Percentiles rank a stretch among this genome's conserved stretches.
These are phyloP conservation scores for Temnothorax ravouxi DNA, from an alignment of 2,888 invertebrate genomes.

Conservation along the genomic window DNA sequence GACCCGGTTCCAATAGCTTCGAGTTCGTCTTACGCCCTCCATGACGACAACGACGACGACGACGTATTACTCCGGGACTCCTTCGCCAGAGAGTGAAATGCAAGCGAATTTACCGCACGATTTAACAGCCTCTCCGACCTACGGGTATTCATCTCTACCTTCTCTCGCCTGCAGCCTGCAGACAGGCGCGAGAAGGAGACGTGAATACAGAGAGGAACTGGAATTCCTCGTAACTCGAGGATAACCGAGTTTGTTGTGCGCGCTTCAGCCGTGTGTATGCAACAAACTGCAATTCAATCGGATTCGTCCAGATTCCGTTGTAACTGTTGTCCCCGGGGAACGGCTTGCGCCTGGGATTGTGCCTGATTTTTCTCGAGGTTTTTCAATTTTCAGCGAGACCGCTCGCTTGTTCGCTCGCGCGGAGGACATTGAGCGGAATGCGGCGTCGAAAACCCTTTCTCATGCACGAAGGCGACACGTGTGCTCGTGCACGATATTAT, in stretches of 20 bases:
- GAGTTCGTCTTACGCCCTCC: slow-evolving; percentile 73
- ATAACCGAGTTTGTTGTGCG: slow-evolving; percentile 74
- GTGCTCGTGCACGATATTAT: slow-evolving; percentile 30
- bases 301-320: slow-evolving; percentile 58
- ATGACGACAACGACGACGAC: slow-evolving; percentile 55
- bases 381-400: slow-evolving; percentile 52
- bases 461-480: slow-evolving; percentile 7
- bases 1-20: slow-evolving; percentile 77
- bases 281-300: slow-evolving; percentile 66
- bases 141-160: slow-evolving; percentile 76
- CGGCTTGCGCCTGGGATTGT: slow-evolving; percentile 42
- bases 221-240: slow-evolving; percentile 68
- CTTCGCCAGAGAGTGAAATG: slow-evolving; percentile 79
- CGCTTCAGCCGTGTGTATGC: slow-evolving; percentile 58
- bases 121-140: slow-evolving; percentile 81
- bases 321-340: slow-evolving; percentile 42
- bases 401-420: slow-evolving; percentile 18
- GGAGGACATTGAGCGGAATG: slow-evolving; percentile 44
- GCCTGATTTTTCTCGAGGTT: slow-evolving; percentile 57
- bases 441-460: slow-evolving; percentile 32
- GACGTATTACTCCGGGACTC: slow-evolving; percentile 77
- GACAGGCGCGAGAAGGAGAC: slow-evolving; percentile 54
- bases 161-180: slow-evolving; percentile 64
- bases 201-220: slow-evolving; percentile 64
- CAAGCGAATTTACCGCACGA: slow-evolving; percentile 84